Conservation (phyloP, 1,140 invertebrate species). For the Drosophila jambulina region DNA sequence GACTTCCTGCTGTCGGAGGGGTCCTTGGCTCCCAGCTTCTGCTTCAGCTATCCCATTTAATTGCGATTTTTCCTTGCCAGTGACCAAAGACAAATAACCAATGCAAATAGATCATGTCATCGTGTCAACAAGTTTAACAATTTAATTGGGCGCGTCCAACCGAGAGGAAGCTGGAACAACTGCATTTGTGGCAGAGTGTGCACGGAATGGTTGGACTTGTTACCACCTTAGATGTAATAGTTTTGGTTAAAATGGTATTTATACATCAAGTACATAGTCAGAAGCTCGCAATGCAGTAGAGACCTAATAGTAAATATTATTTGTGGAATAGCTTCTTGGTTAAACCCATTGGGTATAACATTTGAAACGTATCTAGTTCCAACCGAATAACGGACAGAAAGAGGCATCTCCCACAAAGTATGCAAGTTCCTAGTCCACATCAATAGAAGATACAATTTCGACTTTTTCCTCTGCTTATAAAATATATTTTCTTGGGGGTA, state of each 20-base stretch:
- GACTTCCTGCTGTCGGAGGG: conserved; percentile 58
- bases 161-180: conserved; percentile 17
- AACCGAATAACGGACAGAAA: no score
- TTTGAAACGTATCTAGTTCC: no score
- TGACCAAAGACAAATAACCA: conserved; percentile 73
- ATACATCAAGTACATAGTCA: background rate
- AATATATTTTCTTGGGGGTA: background rate
- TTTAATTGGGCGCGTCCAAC: conserved; percentile 63
- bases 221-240: no score
- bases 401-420: no score
- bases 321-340: no score
- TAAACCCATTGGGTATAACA: no score
- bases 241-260: background rate
- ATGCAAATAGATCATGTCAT: conserved; percentile 82
- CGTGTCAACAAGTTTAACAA: conserved; percentile 74
- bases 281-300: no score
- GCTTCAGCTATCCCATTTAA: conserved; percentile 59
- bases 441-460: no score
- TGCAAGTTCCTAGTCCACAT: no score
- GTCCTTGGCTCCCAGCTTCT: conserved; percentile 16
- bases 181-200: conserved; percentile 24
- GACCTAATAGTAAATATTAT: no score
- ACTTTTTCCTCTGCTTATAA: no score
- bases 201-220: background rate
- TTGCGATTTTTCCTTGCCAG: conserved; percentile 64